Percentiles rank a stretch among this genome's conserved stretches.
Conservation (phyloP, 2,113 vertebrate species). For the Oxyura jamaicensis region DNA sequence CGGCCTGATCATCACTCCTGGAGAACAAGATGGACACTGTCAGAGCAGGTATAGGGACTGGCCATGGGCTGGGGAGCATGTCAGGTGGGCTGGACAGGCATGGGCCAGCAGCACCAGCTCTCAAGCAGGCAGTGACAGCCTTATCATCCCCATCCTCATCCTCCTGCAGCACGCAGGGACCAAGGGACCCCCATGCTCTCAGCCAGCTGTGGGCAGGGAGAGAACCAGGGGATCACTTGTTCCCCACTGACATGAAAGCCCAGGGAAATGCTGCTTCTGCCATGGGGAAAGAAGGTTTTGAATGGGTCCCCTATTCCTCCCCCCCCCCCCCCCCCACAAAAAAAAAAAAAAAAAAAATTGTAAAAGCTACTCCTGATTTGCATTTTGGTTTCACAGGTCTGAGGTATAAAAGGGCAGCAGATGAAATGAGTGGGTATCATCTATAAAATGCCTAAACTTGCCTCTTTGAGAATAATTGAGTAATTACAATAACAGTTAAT, state of each 20-base stretch:
- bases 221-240: not conserved
- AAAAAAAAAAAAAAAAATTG: not conserved
- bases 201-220: not conserved
- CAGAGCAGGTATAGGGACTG: not conserved
- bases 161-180: not conserved
- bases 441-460: not conserved
- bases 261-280: not conserved
- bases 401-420: not conserved
- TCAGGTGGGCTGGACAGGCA: fast-evolving
- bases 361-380: not conserved
- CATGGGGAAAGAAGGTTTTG: not conserved
- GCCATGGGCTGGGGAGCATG: not conserved
- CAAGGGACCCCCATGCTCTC: fast-evolving
- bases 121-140: not conserved
- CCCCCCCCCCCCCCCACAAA: no score
- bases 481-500: not conserved
- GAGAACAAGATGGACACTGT: slow-evolving; percentile 52
- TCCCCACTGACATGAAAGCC: not conserved
- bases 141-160: not conserved
- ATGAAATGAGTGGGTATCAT: not conserved
- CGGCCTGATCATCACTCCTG: slow-evolving; percentile 96
- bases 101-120: not conserved
- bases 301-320: not conserved
- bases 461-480: not conserved
- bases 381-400: not conserved